These are phyloP conservation scores for Pseudococcus viburni DNA, from an alignment of 2,888 invertebrate genomes.

Conservation along the genomic window DNA sequence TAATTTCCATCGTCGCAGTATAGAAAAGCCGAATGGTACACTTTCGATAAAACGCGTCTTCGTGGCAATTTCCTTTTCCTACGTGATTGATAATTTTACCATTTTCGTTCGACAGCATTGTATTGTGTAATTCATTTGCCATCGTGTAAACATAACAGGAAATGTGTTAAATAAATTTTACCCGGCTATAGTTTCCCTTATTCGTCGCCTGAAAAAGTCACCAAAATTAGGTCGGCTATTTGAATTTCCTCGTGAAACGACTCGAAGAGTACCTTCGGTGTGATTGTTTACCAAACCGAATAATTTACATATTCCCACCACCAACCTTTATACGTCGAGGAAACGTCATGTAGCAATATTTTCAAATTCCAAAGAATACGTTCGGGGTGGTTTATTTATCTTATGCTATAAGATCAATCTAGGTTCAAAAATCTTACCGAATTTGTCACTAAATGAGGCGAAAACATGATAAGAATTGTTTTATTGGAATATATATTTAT, in stretches of 20 bases:
- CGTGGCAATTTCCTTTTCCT: constrained; percentile 40
- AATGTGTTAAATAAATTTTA: constrained; percentile 31
- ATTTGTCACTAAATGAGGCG: background rate
- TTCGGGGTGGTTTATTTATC: background rate
- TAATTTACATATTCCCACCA: constrained; percentile 11
- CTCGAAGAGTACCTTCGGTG: background rate
- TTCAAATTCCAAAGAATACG: background rate
- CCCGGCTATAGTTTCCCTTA: background rate
- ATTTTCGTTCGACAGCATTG: constrained; percentile 50
- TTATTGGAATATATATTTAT: background rate
- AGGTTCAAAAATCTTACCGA: background rate
- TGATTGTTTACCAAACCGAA: background rate
- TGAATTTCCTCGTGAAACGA: background rate
- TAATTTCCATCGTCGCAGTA: constrained; percentile 25
- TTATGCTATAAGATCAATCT: background rate
- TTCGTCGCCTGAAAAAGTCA: background rate
- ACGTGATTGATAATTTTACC: constrained; percentile 39
- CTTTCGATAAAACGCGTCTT: constrained; percentile 41
- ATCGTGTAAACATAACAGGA: constrained; percentile 51
- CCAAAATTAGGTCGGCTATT: constrained; percentile 19
- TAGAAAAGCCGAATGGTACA: constrained; percentile 44
- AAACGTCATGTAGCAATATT: background rate
- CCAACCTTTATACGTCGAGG: background rate
- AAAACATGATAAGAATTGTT: constrained; percentile 10
- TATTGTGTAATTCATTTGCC: constrained; percentile 51